Evolutionary conservation across 53 echinoderm and acorn worm genomes (phyloP).

Genomic region (Mesocentrotus franciscanus): DNA sequence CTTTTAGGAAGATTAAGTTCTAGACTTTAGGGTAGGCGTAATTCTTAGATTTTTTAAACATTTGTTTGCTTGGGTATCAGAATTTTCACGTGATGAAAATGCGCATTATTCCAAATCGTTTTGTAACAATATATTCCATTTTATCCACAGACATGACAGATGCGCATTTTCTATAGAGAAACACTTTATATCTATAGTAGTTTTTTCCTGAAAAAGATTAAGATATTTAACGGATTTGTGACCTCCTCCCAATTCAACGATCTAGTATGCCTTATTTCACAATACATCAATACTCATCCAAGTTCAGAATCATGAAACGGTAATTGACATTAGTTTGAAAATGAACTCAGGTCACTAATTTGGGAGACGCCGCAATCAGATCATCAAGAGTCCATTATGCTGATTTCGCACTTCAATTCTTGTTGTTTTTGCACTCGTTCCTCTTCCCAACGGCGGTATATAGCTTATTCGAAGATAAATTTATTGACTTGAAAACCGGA

Average conservation of each 20-base stretch:
- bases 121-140: too few species aligned
- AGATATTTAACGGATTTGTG: too few species aligned
- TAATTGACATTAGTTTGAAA: neutral
- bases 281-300: neutral
- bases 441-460: neutral
- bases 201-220: too few species aligned
- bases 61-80: too few species aligned
- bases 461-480: neutral
- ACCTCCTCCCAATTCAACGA: neutral
- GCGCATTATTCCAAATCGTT: too few species aligned
- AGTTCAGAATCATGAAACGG: neutral
- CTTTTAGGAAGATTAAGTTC: too few species aligned
- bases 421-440: slow-evolving; percentile 31
- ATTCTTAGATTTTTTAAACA: neutral
- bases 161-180: too few species aligned
- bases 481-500: neutral
- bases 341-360: neutral
- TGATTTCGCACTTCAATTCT: neutral
- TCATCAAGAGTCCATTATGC: slow-evolving; percentile 35
- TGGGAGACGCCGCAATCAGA: neutral
- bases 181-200: too few species aligned
- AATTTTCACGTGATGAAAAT: too few species aligned
- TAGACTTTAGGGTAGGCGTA: neutral
- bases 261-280: neutral
- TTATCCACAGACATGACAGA: too few species aligned